phyloP scores from a whole-genome alignment of 2,797 vertebrate genomes.

The Cyclopterus lumpus region DNA sequence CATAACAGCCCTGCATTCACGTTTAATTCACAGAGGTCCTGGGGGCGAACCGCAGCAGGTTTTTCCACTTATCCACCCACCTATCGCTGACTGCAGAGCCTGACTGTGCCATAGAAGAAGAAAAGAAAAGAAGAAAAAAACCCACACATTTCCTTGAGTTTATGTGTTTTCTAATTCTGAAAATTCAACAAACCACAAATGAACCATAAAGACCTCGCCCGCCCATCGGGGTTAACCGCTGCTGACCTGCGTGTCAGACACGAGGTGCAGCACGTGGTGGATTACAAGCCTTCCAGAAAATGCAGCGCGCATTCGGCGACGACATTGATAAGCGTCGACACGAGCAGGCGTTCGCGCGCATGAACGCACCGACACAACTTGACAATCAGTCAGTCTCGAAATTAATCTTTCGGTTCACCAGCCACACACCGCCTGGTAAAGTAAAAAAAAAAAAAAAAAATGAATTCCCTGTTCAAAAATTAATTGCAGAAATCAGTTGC shows the following conservation, averaged over 20 bases:
- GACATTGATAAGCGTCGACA: slow-evolving; percentile 45
- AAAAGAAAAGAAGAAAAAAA: slow-evolving; percentile 3
- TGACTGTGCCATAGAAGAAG: slow-evolving; percentile 63
- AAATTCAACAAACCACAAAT: slow-evolving; percentile 27
- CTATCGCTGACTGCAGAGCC: slow-evolving; percentile 71
- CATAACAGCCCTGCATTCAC: slow-evolving; percentile 71
- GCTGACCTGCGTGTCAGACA: slow-evolving; percentile 28
- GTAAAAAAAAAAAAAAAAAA: too few species aligned
- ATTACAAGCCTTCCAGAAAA: slow-evolving; percentile 34
- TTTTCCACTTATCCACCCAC: slow-evolving; percentile 82
- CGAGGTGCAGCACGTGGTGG: slow-evolving; percentile 5
- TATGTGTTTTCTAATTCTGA: too few species aligned
- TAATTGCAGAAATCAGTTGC: slow-evolving; percentile 58
- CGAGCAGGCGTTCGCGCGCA: slow-evolving; percentile 29
- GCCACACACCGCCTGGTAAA: slow-evolving; percentile 46
- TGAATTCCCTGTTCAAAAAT: slow-evolving; percentile 52
- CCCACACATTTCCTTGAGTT: slow-evolving; percentile 55
- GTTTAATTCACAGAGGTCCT: slow-evolving; percentile 79
- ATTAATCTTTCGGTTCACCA: slow-evolving; percentile 66
- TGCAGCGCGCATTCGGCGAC: slow-evolving; percentile 20
- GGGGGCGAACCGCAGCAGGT: slow-evolving; percentile 77
- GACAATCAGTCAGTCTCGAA: slow-evolving; percentile 67
- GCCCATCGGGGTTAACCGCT: slow-evolving; percentile 3
- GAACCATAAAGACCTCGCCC: slow-evolving; percentile 25
- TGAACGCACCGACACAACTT: slow-evolving; percentile 46